These are phyloP conservation scores for Pleuronectes platessa DNA, from an alignment of 2,113 vertebrate species.

Conservation along the genomic window DNA sequence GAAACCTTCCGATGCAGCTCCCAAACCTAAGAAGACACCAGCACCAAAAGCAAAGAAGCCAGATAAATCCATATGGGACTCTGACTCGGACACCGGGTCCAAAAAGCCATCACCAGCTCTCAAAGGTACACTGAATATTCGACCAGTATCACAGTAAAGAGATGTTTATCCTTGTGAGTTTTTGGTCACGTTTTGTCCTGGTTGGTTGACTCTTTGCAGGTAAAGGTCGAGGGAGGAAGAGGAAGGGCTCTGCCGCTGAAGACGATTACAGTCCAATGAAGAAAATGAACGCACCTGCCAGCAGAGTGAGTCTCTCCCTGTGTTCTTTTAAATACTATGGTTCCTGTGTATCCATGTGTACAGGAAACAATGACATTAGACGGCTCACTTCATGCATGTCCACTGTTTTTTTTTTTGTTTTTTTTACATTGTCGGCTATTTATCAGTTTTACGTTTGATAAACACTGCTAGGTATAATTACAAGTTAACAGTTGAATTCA, in stretches of 20 bases:
- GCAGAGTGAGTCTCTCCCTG: constrained; percentile 81
- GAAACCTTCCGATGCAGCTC: constrained; percentile 80
- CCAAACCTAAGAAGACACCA: constrained; percentile 89
- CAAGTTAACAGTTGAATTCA: too few relatives aligned
- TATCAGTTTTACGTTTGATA: too few relatives aligned
- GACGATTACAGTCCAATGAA: constrained; percentile 94
- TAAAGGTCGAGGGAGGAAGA: constrained; percentile 95
- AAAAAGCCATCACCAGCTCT: constrained; percentile 85
- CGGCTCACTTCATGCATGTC: too few relatives aligned
- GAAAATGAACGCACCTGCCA: constrained; percentile 81
- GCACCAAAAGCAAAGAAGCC: constrained; percentile 91
- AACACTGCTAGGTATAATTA: too few relatives aligned
- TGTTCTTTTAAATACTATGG: too few relatives aligned
- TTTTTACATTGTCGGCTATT: too few relatives aligned
- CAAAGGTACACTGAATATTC: constrained; percentile 81
- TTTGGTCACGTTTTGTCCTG: background rate
- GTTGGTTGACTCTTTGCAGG: constrained; percentile 71
- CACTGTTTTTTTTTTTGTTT: too few relatives aligned
- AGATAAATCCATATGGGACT: constrained; percentile 92
- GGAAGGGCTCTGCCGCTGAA: constrained; percentile 93
- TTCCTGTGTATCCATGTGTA: too few relatives aligned
- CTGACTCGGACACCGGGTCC: constrained; percentile 91
- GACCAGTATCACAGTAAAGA: background rate
- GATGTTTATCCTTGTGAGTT: background rate
- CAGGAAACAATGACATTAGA: too few relatives aligned